These are phyloP conservation scores for Hipposideros armiger DNA, from an alignment of 2,113 vertebrate species.

Conservation along the genomic window DNA sequence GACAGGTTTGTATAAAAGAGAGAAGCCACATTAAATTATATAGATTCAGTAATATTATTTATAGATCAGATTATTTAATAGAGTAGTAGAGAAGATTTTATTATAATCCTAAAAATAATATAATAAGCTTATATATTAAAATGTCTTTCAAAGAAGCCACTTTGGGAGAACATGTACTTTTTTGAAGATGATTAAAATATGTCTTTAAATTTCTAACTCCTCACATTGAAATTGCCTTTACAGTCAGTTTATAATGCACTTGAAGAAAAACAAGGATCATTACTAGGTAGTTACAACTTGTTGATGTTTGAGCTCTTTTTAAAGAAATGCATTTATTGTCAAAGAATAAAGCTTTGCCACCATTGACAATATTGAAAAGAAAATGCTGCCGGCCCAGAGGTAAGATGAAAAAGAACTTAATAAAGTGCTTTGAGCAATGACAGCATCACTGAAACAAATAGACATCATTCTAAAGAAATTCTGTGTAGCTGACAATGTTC, in stretches of 20 bases:
- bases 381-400: background rate
- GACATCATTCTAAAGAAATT: background rate
- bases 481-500: conserved; percentile 7
- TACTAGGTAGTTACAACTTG: background rate
- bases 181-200: background rate
- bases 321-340: background rate
- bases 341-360: conserved; percentile 37
- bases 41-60: conserved; percentile 33
- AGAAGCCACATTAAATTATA: background rate
- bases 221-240: background rate
- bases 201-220: conserved; percentile 35
- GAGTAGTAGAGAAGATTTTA: background rate
- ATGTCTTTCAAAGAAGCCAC: background rate
- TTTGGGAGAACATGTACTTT: background rate
- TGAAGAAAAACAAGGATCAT: conserved; percentile 12
- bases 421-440: conserved; percentile 46
- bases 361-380: conserved; percentile 36
- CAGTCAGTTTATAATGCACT: background rate
- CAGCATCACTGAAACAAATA: background rate
- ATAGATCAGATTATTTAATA: conserved; percentile 24
- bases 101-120: conserved; percentile 25
- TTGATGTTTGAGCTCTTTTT: conserved; percentile 15
- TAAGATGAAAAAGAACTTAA: conserved; percentile 47
- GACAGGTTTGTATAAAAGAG: conserved; percentile 43
- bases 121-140: background rate